Base-by-base conservation (phyloP, 1,140 invertebrate species). In the Drosophila tsacasi region DNA sequence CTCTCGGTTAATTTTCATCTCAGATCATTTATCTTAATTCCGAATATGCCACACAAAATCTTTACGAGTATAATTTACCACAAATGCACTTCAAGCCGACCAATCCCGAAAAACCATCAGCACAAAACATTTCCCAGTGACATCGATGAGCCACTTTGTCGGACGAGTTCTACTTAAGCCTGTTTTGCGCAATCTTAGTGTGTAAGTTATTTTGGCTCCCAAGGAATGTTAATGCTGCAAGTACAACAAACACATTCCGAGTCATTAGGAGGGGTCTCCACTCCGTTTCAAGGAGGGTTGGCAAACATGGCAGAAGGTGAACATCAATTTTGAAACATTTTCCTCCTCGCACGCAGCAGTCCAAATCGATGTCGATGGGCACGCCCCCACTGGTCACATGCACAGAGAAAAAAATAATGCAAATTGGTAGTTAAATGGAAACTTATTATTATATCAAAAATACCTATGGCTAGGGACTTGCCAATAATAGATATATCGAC, bases 311-410 rank as follows among this genome's bases (percentile, higher is more conserved):
- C 81, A 83, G 81, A 83, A 89, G 83, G 84, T 84, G 85, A 75
- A 72, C 83, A 87, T 87, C 81, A 87, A 87, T 87, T 89, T 84
- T 81, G 80, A 84, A 86, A 86, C 83, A 86, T 83, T 83, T 71
- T 83, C 68, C 68, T 73, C 64, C 75, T 64, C 76, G 65, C 83
- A 82, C 66, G 59, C 58, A 72, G 39, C 68, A 73, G 46, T 35
- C 54, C 69, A 76, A 83, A 83, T 83, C 80, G 81, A 80, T 84
- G 84, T 77, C 80, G 68, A 83, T 81, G 73, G 71, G 47, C 81
- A 73, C 83, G 83, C 83, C 83, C 76, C 81, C 84, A 75, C 84
- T 74, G 59, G 66, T 58, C 21, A 72, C 47, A n/a, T 46, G 3
- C 74, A 77, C 49, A 19, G 23, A 17, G 25, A 3, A 17, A 39